Evolutionary conservation across 2,888 invertebrate species (phyloP).

Genomic region (Agonum fuliginosum): DNA sequence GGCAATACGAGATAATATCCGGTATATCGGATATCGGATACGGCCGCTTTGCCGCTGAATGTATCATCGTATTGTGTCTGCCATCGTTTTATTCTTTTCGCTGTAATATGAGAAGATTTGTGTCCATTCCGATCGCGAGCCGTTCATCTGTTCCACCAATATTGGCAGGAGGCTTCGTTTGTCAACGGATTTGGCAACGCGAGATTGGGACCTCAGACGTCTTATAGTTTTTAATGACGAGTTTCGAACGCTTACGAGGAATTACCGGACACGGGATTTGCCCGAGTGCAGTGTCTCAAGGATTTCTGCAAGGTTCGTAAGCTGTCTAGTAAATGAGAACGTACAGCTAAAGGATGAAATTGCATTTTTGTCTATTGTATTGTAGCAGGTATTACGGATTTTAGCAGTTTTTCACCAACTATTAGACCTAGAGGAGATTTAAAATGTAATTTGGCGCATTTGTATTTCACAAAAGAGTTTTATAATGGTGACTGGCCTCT

Average conservation of each 20-base stretch:
- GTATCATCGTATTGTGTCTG: slow-evolving; percentile 38
- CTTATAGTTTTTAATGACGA: slow-evolving; percentile 10
- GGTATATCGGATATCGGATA: slow-evolving; percentile 52
- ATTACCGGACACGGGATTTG: neutral
- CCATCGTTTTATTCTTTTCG: slow-evolving; percentile 32
- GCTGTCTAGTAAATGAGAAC: neutral
- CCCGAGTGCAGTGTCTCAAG: neutral
- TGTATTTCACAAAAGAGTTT: no score
- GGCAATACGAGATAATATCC: slow-evolving; percentile 58
- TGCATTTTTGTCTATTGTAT: neutral
- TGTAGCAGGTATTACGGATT: neutral
- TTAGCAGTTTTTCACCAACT: neutral
- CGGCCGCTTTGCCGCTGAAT: slow-evolving; percentile 27
- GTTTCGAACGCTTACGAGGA: neutral
- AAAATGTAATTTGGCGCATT: no score
- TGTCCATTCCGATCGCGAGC: slow-evolving; percentile 8
- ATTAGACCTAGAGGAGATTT: neutral
- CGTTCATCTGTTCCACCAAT: slow-evolving; percentile 35
- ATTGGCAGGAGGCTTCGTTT: slow-evolving; percentile 31
- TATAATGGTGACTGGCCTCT: no score
- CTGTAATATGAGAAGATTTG: slow-evolving; percentile 39
- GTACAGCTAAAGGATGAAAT: neutral
- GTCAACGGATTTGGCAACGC: slow-evolving; percentile 2
- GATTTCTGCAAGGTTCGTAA: no score
- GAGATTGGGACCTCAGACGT: neutral